Conservation (phyloP, 2,113 vertebrate species). For the Notarius lentiginosus region DNA sequence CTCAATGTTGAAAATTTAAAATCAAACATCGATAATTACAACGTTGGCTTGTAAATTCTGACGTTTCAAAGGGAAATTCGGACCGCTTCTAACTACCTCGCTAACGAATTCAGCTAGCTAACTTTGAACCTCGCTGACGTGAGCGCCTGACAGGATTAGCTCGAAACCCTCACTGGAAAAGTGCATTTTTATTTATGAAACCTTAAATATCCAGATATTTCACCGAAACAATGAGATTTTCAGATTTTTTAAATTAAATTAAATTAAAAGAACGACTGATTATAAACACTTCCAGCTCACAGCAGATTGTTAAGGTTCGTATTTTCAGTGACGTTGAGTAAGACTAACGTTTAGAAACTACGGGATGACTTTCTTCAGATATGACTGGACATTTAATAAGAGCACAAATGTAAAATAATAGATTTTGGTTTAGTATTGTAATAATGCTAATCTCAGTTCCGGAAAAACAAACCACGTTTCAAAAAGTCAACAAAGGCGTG, state of each 20-base stretch:
- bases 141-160: background rate
- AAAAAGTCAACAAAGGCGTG: background rate
- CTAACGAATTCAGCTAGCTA: background rate
- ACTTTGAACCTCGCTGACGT: background rate
- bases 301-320: too few relatives aligned
- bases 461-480: background rate
- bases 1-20: too few relatives aligned
- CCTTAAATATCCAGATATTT: background rate
- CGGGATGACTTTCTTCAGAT: background rate
- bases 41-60: too few relatives aligned
- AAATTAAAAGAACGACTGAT: too few relatives aligned
- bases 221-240: too few relatives aligned
- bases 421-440: background rate
- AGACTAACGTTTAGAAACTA: background rate
- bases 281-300: too few relatives aligned
- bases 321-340: too few relatives aligned
- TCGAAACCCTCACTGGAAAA: background rate
- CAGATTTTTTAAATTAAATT: too few relatives aligned
- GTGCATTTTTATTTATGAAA: background rate
- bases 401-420: background rate
- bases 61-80: background rate
- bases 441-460: background rate
- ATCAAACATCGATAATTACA: too few relatives aligned
- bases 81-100: background rate
- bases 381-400: background rate